Percentiles rank a stretch among this genome's conserved stretches.
phyloP scores from a whole-genome alignment of 2,113 vertebrate genomes.

The Aptenodytes patagonicus region DNA sequence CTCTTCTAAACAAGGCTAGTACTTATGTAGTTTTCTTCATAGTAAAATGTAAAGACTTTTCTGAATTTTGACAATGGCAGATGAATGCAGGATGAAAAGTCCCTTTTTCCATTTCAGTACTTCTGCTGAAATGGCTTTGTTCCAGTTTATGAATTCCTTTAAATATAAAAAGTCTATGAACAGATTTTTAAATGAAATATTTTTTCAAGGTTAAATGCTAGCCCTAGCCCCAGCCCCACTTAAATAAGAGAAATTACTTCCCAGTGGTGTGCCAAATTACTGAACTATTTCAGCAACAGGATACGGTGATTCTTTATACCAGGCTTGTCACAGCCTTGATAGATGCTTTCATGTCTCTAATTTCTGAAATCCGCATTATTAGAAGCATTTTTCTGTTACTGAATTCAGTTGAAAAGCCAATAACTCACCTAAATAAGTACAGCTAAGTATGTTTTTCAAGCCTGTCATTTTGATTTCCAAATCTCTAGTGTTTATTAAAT shows the following conservation, averaged over 20 bases:
- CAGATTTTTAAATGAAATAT: conserved; percentile 49
- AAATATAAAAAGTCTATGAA: conserved; percentile 18
- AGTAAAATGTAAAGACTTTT: conserved; percentile 45
- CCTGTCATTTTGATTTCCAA: neutral
- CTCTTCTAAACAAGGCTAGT: conserved; percentile 25
- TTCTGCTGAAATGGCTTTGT: conserved; percentile 42
- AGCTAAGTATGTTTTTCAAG: neutral
- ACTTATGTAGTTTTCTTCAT: conserved; percentile 49
- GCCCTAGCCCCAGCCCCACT: neutral
- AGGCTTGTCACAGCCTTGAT: neutral
- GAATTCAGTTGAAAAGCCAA: conserved; percentile 12
- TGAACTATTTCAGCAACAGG: conserved; percentile 51
- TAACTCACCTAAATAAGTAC: neutral
- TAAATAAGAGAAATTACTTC: conserved; percentile 50
- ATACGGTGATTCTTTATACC: neutral
- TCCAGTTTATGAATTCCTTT: conserved; percentile 37
- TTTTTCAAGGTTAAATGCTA: conserved; percentile 43
- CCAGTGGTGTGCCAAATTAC: conserved; percentile 43
- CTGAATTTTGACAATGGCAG: conserved; percentile 39
- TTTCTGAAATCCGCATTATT: conserved; percentile 16
- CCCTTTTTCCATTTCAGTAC: conserved; percentile 4
- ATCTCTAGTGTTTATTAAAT: neutral
- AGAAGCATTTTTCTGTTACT: neutral
- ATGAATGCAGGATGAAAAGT: conserved; percentile 34
- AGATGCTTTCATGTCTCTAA: neutral